Conservation (phyloP, 2,113 vertebrate species). For the Varanus komodoensis region DNA sequence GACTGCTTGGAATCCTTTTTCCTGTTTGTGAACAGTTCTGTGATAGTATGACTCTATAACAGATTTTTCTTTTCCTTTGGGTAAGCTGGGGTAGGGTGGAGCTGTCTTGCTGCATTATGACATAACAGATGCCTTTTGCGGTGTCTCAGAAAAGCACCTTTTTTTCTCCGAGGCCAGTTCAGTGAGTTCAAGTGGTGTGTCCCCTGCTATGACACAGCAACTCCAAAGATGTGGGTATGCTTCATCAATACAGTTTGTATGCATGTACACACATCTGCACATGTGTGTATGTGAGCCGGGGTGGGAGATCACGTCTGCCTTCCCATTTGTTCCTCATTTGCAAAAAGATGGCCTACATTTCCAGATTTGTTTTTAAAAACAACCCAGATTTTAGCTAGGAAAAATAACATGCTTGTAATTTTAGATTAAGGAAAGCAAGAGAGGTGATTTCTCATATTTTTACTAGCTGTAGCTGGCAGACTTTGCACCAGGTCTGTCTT, state of each 20-base stretch:
- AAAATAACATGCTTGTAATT: slow-evolving; percentile 74
- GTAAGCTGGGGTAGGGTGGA: background rate
- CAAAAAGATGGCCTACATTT: slow-evolving; percentile 70
- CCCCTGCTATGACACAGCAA: slow-evolving; percentile 73
- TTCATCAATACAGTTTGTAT: slow-evolving; percentile 63
- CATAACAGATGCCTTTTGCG: slow-evolving; percentile 64
- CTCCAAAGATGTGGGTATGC: slow-evolving; percentile 74
- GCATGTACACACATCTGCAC: slow-evolving; percentile 16
- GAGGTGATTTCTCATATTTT: background rate
- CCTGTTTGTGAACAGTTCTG: slow-evolving; percentile 65
- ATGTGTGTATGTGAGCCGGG: slow-evolving; percentile 52
- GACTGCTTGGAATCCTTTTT: slow-evolving; percentile 43
- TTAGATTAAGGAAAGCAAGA: slow-evolving; percentile 65
- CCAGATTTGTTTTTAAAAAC: slow-evolving; percentile 50
- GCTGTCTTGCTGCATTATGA: slow-evolving; percentile 35
- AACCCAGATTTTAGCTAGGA: slow-evolving; percentile 74
- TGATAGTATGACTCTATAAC: slow-evolving; percentile 58
- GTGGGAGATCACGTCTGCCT: slow-evolving; percentile 40
- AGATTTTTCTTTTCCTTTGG: slow-evolving; percentile 52
- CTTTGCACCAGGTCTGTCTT: slow-evolving; percentile 34
- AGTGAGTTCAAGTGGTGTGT: slow-evolving; percentile 71
- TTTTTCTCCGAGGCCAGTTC: slow-evolving; percentile 59
- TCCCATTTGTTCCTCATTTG: slow-evolving; percentile 75
- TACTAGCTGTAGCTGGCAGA: slow-evolving; percentile 36
- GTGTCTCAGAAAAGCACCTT: slow-evolving; percentile 45